Conservation (phyloP, 1,140 invertebrate species). For the Calliopsis andreniformis region DNA sequence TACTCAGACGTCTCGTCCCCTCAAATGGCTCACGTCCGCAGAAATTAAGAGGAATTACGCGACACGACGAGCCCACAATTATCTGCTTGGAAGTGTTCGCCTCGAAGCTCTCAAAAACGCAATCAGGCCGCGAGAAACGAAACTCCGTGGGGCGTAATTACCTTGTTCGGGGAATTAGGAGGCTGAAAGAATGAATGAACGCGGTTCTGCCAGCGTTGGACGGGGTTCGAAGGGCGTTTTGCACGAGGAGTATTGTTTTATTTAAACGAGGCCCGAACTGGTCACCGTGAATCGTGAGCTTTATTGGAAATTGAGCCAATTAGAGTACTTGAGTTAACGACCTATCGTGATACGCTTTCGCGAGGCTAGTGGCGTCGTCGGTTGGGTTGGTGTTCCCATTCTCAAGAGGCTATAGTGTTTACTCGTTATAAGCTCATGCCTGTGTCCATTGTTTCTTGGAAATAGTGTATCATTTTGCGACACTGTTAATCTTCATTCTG, state of each 20-base stretch:
- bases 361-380: neutral
- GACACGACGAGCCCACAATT: neutral
- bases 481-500: too few species aligned
- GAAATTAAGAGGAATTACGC: neutral
- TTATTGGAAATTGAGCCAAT: slow-evolving; percentile 64
- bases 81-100: slow-evolving; percentile 2
- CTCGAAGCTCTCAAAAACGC: neutral
- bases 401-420: too few species aligned
- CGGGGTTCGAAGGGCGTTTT: too few species aligned
- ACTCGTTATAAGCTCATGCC: too few species aligned
- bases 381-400: slow-evolving; percentile 8
- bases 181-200: slow-evolving; percentile 40
- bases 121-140: neutral
- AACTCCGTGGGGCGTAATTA: neutral
- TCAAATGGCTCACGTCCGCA: neutral
- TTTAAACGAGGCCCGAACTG: slow-evolving; percentile 27
- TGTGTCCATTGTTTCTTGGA: too few species aligned
- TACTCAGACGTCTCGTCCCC: too few species aligned
- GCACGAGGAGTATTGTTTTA: slow-evolving; percentile 56
- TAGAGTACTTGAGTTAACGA: slow-evolving; percentile 60
- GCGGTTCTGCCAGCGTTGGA: neutral
- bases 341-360: slow-evolving; percentile 59
- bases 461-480: too few species aligned
- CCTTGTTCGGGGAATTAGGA: neutral
- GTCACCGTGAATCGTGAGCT: neutral